phyloP scores from a whole-genome alignment of 2,888 invertebrate genomes.

The Diarsia mendica region DNA sequence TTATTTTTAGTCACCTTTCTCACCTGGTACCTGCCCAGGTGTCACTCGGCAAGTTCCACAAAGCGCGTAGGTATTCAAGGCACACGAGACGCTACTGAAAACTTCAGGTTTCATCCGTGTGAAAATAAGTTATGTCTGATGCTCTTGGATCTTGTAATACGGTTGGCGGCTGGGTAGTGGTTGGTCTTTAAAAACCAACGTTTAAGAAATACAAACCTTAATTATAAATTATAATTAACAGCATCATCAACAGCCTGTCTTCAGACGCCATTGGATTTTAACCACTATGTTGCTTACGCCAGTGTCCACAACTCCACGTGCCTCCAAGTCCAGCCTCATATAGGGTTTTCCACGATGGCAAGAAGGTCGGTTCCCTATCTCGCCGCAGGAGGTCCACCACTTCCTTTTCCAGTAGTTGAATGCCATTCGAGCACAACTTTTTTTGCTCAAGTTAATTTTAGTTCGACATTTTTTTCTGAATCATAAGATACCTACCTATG shows the following conservation, averaged over 20 bases:
- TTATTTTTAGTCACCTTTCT: no score
- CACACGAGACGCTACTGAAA: no score
- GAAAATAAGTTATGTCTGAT: no score
- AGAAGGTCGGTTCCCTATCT: not conserved
- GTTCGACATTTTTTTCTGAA: not conserved
- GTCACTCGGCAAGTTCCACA: no score
- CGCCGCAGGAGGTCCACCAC: not conserved
- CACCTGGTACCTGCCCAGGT: no score
- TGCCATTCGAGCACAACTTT: not conserved
- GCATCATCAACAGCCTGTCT: not conserved
- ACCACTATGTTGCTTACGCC: not conserved
- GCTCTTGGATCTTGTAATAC: no score
- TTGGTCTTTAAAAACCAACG: not conserved
- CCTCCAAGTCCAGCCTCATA: not conserved
- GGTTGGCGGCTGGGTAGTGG: no score
- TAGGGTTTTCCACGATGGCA: not conserved
- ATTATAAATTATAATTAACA: not conserved
- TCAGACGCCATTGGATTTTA: not conserved
- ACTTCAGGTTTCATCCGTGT: no score
- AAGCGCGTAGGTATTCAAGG: no score
- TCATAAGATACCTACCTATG: no score
- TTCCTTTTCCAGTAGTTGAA: not conserved
- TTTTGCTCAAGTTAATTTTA: not conserved
- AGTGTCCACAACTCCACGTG: not conserved
- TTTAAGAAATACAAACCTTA: not conserved